Percentiles rank a stretch among this genome's conserved stretches.
phyloP scores from a whole-genome alignment of 2,113 vertebrate species.

The Tylochromis polylepis region DNA sequence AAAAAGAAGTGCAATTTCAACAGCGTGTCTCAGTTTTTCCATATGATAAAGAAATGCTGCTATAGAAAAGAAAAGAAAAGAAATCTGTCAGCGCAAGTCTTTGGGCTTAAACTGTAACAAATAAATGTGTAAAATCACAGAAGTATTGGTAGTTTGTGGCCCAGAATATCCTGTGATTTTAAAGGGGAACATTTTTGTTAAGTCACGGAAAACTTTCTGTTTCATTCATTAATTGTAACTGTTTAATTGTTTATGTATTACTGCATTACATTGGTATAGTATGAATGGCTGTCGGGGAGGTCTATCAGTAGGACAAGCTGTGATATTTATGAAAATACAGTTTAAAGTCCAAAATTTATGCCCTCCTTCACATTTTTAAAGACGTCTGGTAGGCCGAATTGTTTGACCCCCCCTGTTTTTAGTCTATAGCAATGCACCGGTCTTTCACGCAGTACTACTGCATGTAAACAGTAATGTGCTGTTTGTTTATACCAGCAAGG shows the following conservation, averaged over 20 bases:
- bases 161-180: not conserved
- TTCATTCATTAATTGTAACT: not conserved
- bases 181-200: not conserved
- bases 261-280: not conserved
- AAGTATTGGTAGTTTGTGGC: not conserved
- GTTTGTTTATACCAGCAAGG: not conserved
- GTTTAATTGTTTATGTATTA: not conserved
- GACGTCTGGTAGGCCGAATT: not conserved
- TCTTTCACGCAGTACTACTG: not conserved
- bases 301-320: not conserved
- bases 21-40: not conserved
- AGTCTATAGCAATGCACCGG: not conserved
- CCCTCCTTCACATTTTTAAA: not conserved
- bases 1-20: not conserved
- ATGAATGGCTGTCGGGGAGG: not conserved
- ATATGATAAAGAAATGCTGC: not conserved
- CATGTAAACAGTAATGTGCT: not conserved
- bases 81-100: not conserved
- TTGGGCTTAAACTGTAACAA: not conserved
- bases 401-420: not conserved
- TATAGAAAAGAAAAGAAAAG: not conserved
- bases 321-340: too few species aligned
- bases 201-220: not conserved
- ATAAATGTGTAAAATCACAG: not conserved
- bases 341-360: not conserved